Evolutionary conservation across 2,113 vertebrate species (phyloP).

Genomic region (Ammodytes dubius): DNA sequence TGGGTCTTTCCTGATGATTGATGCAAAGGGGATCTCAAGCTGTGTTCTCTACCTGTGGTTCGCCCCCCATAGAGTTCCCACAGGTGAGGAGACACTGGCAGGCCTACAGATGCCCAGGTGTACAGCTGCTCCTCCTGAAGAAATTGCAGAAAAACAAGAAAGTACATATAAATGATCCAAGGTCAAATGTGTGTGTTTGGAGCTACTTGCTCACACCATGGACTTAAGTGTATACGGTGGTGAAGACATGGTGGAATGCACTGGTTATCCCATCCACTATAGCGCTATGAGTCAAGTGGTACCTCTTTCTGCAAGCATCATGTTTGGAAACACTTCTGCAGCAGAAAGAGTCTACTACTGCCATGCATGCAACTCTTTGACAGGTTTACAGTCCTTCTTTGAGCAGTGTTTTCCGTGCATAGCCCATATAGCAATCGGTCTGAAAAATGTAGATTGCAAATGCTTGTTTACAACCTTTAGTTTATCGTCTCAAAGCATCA

Average conservation of each 20-base stretch:
- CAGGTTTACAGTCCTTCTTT: no score
- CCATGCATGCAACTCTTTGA: no score
- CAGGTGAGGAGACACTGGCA: constrained; percentile 73
- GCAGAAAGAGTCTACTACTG: not conserved
- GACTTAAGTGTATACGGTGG: not conserved
- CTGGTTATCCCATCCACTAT: constrained; percentile 13
- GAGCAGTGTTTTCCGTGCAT: not conserved
- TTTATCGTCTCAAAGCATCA: not conserved
- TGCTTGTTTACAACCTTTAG: not conserved
- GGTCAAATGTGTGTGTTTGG: not conserved
- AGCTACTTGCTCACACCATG: not conserved
- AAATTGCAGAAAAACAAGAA: constrained; percentile 21
- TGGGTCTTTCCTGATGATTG: constrained; percentile 48
- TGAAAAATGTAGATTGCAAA: not conserved
- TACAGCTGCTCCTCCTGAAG: constrained; percentile 79
- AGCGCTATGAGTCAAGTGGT: not conserved
- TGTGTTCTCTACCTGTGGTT: constrained; percentile 42
- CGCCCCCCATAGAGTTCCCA: constrained; percentile 74
- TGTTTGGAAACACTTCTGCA: constrained; percentile 6
- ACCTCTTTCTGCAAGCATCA: not conserved
- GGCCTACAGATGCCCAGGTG: constrained; percentile 76
- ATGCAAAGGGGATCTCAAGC: constrained; percentile 51
- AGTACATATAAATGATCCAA: constrained; percentile 3
- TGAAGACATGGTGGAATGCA: constrained; percentile 3
- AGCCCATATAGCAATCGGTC: not conserved